Conservation (phyloP, 2,113 vertebrate species). For the Misgurnus mizolepis region DNA sequence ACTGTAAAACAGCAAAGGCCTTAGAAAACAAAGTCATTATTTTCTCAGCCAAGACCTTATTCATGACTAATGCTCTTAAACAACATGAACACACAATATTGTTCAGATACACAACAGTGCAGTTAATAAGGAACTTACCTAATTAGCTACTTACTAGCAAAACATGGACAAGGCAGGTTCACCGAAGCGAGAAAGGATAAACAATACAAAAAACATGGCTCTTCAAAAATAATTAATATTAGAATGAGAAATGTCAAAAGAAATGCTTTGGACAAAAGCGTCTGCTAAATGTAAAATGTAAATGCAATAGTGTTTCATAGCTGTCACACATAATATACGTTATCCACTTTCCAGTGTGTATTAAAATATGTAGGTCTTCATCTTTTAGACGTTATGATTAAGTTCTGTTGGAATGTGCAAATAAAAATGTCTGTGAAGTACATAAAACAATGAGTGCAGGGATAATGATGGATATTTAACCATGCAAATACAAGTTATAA, state of each 20-base stretch:
- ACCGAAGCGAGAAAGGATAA: neutral
- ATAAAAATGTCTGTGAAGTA: slow-evolving; percentile 26
- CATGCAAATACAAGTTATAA: slow-evolving; percentile 48
- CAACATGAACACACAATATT: neutral
- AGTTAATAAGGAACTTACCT: neutral
- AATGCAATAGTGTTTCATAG: neutral
- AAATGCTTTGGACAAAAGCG: too few species aligned
- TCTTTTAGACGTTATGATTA: neutral
- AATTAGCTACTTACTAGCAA: neutral
- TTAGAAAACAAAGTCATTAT: neutral
- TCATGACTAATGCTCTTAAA: neutral
- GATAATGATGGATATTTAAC: slow-evolving; percentile 55
- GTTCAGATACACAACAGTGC: neutral
- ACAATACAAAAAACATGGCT: neutral
- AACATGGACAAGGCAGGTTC: neutral
- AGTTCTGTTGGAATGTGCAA: neutral
- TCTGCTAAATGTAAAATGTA: too few species aligned
- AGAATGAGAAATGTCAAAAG: neutral
- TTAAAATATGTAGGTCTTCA: neutral
- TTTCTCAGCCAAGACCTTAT: neutral
- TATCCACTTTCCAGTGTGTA: neutral
- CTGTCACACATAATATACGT: neutral
- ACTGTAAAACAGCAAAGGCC: neutral
- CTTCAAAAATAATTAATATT: neutral
- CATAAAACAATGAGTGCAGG: slow-evolving; percentile 39